Evolutionary conservation across 2,797 vertebrate genomes (phyloP).

Genomic region (Gorsachius magnificus): DNA sequence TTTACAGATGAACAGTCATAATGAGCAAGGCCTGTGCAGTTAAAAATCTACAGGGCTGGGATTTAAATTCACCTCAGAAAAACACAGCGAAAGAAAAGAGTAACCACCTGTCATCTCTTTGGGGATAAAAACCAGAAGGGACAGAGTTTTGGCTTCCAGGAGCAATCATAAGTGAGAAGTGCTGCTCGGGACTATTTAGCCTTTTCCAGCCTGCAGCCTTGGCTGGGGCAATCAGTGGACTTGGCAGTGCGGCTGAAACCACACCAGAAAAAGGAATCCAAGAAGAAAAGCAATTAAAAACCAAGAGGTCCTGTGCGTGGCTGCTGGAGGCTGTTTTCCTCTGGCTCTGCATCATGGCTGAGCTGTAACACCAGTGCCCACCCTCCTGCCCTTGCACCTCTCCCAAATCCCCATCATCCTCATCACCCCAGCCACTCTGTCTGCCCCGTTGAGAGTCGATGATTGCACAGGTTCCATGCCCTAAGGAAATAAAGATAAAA

Average conservation of each 20-base stretch:
- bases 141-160: neutral
- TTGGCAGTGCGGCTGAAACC: neutral
- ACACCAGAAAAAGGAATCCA: neutral
- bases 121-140: conserved; percentile 4
- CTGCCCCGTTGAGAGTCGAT: neutral
- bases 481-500: neutral
- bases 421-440: neutral
- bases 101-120: neutral
- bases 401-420: neutral
- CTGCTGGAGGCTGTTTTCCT: neutral
- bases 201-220: conserved; percentile 6
- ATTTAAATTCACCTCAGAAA: neutral
- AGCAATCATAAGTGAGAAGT: neutral
- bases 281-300: neutral
- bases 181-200: neutral
- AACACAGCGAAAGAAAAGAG: neutral
- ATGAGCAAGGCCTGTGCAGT: neutral
- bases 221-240: neutral
- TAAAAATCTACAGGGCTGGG: neutral
- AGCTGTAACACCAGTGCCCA: neutral
- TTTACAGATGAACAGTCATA: neutral
- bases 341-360: neutral
- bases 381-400: neutral
- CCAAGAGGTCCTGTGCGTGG: neutral
- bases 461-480: neutral